Base-by-base conservation (phyloP, 2,888 invertebrate genomes). In the Conistra vaccinii region DNA sequence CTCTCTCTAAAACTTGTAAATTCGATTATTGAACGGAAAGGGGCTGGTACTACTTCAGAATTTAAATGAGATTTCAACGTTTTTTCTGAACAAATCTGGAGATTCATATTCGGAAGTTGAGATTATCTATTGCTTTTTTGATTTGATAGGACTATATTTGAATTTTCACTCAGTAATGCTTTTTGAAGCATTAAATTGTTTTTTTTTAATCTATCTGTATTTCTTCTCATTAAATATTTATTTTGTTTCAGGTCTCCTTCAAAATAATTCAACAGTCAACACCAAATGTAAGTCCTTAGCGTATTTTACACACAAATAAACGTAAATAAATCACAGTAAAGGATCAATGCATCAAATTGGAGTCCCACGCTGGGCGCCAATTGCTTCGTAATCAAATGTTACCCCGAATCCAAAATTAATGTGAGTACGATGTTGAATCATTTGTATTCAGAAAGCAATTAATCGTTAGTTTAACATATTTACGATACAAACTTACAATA, bases 281-380 rank as follows among this genome's bases (percentile, higher is more conserved):
- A 62, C 5, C 48, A 73, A 75, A 78, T 55, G 84, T 84, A 85
- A 84, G 84, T 85, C 29, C 42, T 32, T 58, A 39, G 2, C 17
- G 20, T 70, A 69, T 69, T 83, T 55, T 26, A 82, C 57, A 29
- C 23, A 60, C 39, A 66, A 65, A 48, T 66, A 45, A 78, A 74
- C 51, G 12, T 26, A 45, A 26, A 69, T 69, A 73, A 58, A 79
- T 73, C 69, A 70, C 60, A 63, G 51, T 61, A 72, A 71, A 66
- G 39, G 23, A 48, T 57, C 45, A 63, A 67, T 78, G 67, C 69
- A 81, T 78, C 58, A 83, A 70, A 73, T 55, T 53, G 35, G n/a
- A 74, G 82, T 73, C 75, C 85, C 87, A 76, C 55, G 77, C 71
- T 80, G 85, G 87, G 82, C 74, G 85, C 87, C 85, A 86, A 74